These are phyloP conservation scores for Ceratotherium simum DNA, from an alignment of 2,113 vertebrate genomes.

Conservation along the genomic window DNA sequence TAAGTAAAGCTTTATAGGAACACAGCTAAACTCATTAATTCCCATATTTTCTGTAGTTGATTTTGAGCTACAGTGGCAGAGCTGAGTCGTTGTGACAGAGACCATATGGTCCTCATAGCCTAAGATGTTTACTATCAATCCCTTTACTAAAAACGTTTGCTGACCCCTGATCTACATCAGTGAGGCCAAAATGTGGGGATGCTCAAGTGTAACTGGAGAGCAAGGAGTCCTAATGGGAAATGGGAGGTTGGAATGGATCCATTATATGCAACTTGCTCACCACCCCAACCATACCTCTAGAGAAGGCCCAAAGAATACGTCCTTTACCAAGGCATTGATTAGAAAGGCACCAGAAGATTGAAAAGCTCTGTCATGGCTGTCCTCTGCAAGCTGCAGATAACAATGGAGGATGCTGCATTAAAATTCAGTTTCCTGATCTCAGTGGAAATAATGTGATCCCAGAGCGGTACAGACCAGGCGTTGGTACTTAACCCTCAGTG, in stretches of 20 bases:
- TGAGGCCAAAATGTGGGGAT: neutral
- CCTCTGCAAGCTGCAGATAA: slow-evolving; percentile 18
- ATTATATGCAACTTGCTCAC: neutral
- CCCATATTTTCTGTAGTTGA: neutral
- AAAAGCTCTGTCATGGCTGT: neutral
- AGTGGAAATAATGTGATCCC: slow-evolving; percentile 18
- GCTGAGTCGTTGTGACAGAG: neutral
- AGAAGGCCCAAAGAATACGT: neutral
- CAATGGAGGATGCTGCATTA: neutral
- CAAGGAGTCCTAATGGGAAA: neutral
- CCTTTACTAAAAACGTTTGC: neutral
- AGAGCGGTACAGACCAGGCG: neutral
- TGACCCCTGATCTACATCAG: neutral
- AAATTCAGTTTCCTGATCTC: slow-evolving; percentile 47
- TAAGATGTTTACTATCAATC: neutral
- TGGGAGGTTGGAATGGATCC: neutral
- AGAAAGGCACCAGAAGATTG: neutral
- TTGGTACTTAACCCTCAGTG: slow-evolving; percentile 15
- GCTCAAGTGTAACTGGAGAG: neutral
- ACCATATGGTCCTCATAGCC: neutral
- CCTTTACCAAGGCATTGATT: neutral
- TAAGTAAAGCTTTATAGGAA: neutral
- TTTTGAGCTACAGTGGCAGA: neutral
- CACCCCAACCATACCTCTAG: neutral
- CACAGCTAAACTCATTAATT: neutral